Evolutionary conservation across 2,888 invertebrate genomes (phyloP).

Genomic region (Sminthurinus aureus): DNA sequence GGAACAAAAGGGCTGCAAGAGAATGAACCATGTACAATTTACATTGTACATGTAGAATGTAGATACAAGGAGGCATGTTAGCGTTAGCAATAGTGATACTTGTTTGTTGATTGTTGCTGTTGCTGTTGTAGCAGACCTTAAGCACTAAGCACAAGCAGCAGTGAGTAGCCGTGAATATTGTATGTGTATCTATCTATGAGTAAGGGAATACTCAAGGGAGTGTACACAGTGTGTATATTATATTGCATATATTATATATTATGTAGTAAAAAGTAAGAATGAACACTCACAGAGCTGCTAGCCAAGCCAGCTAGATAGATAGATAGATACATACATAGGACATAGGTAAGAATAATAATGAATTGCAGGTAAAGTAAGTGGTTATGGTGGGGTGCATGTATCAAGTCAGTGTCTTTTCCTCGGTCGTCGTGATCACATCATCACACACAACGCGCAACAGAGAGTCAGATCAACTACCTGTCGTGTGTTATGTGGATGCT

Average conservation of each 20-base stretch:
- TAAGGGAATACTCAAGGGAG: background rate
- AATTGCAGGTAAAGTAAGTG: constrained; percentile 42
- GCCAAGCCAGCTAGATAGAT: no score
- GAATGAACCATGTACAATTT: no score
- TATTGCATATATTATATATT: background rate
- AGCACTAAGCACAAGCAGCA: no score
- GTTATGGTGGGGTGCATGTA: constrained; percentile 26
- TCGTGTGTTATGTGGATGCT: constrained; percentile 18
- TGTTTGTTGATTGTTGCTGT: no score
- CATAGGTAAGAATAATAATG: constrained; percentile 28
- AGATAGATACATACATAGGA: no score
- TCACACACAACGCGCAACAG: constrained; percentile 21
- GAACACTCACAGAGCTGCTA: constrained; percentile 23
- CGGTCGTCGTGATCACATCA: constrained; percentile 48
- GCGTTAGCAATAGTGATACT: no score
- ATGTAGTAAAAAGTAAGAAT: constrained; percentile 26
- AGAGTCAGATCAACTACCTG: constrained; percentile 19
- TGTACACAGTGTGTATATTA: background rate
- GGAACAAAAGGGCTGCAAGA: no score
- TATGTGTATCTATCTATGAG: background rate
- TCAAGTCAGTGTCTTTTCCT: constrained; percentile 52
- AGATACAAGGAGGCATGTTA: no score
- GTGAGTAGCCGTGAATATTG: no score
- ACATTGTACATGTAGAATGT: no score
- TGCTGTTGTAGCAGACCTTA: no score